A percentile compares a stretch with the other conserved stretches of the same genome.
Evolutionary conservation across 2,113 vertebrate genomes (phyloP).

Genomic region (Ivindomyrus marchei): DNA sequence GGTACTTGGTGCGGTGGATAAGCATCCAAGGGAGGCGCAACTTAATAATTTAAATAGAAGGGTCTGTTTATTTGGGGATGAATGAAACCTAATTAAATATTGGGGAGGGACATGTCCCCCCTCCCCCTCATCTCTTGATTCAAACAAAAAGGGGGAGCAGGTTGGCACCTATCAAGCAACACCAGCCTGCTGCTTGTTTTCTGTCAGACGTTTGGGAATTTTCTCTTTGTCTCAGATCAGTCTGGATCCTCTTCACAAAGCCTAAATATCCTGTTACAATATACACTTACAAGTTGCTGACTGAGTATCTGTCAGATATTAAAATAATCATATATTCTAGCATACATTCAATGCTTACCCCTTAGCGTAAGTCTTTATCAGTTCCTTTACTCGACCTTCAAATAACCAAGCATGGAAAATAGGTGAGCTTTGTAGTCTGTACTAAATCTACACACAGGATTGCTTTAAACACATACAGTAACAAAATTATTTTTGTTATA

Average conservation of each 20-base stretch:
- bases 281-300: not conserved
- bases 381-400: not conserved
- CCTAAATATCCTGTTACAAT: not conserved
- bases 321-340: not conserved
- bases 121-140: not conserved
- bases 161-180: not conserved
- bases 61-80: not conserved
- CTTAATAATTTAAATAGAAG: not conserved
- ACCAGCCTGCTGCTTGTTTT: not conserved
- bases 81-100: not conserved
- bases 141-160: not conserved
- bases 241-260: not conserved
- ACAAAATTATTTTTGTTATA: not conserved
- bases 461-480: not conserved
- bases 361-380: not conserved
- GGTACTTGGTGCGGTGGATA: too few relatives aligned
- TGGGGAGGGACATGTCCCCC: not conserved
- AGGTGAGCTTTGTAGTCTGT: not conserved
- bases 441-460: not conserved
- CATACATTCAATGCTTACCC: not conserved
- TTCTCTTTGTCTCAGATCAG: not conserved
- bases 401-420: not conserved
- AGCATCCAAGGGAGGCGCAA: not conserved
- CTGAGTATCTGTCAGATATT: not conserved
- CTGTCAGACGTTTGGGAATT: not conserved